These are phyloP conservation scores for Xanthia icteritia DNA, from an alignment of 2,888 invertebrate species.

Conservation along the genomic window DNA sequence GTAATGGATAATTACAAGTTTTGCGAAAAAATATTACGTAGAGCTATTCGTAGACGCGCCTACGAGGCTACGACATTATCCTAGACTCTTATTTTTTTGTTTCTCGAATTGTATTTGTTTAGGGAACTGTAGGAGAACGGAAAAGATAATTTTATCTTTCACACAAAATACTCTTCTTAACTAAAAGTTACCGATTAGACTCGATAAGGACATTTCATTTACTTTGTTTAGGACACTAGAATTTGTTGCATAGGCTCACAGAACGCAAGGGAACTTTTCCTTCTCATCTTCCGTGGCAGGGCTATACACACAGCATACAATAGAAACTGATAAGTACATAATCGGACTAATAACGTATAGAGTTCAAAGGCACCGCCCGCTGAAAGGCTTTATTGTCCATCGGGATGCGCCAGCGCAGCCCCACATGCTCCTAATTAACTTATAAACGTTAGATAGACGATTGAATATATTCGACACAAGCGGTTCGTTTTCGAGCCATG, in stretches of 20 bases:
- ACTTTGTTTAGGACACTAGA: not conserved
- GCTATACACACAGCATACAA: slow-evolving; percentile 61
- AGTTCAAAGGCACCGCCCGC: slow-evolving; percentile 83
- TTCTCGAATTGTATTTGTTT: not conserved
- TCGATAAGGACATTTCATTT: not conserved
- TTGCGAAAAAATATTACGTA: slow-evolving; percentile 37
- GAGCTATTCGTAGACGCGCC: slow-evolving; percentile 28
- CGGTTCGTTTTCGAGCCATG: slow-evolving; percentile 38
- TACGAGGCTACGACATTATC: slow-evolving; percentile 27
- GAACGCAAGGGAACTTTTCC: not conserved
- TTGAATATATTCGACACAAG: slow-evolving; percentile 63
- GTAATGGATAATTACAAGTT: slow-evolving; percentile 24
- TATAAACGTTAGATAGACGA: slow-evolving; percentile 74
- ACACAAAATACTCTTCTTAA: too few species aligned
- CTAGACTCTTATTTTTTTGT: not conserved
- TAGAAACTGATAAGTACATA: slow-evolving; percentile 72
- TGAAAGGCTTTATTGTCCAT: slow-evolving; percentile 84
- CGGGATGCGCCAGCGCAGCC: slow-evolving; percentile 76
- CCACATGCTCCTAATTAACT: slow-evolving; percentile 85
- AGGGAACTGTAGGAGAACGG: not conserved
- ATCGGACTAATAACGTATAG: slow-evolving; percentile 74
- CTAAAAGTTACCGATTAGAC: not conserved
- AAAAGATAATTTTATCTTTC: not conserved
- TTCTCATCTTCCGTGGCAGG: not conserved
- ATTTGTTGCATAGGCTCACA: not conserved